Evolutionary conservation across 2,888 invertebrate species (phyloP).

Genomic region (Noctua pronuba): DNA sequence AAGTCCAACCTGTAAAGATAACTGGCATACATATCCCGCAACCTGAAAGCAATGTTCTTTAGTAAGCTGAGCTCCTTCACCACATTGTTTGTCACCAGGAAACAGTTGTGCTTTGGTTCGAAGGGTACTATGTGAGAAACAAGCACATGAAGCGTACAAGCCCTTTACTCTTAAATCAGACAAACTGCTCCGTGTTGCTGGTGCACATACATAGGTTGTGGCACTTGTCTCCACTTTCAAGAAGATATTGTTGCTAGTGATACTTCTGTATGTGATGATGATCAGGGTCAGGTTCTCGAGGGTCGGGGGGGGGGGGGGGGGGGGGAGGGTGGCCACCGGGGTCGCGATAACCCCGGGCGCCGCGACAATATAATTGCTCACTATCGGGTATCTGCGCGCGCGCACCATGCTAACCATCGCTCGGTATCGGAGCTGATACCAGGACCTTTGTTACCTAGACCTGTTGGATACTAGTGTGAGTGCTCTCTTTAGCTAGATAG

Average conservation of each 20-base stretch:
- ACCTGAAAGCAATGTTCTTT: not conserved
- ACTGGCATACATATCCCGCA: not conserved
- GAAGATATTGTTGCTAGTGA: not conserved
- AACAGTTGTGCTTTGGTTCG: not conserved
- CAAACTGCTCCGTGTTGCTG: not conserved
- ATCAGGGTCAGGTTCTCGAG: not conserved
- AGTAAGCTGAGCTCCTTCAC: not conserved
- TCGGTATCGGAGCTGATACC: conserved; percentile 12
- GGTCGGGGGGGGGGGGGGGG: conserved; percentile 46
- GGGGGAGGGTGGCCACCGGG: conserved; percentile 70
- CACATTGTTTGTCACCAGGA: not conserved
- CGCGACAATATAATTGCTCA: conserved; percentile 73
- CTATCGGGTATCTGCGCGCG: conserved; percentile 58
- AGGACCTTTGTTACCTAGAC: conserved; percentile 4
- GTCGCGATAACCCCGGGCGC: conserved; percentile 62
- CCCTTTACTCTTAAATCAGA: not conserved
- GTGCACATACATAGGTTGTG: not conserved
- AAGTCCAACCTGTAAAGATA: not conserved
- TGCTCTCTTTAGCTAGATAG: not conserved
- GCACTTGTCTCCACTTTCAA: not conserved
- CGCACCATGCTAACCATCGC: conserved; percentile 24
- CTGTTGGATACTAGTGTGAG: not conserved
- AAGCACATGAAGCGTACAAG: not conserved
- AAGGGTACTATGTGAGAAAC: not conserved
- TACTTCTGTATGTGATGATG: conserved; percentile 24